These are phyloP conservation scores for Drosophila neotestacea DNA, from an alignment of 2,888 invertebrate species.

Conservation along the genomic window DNA sequence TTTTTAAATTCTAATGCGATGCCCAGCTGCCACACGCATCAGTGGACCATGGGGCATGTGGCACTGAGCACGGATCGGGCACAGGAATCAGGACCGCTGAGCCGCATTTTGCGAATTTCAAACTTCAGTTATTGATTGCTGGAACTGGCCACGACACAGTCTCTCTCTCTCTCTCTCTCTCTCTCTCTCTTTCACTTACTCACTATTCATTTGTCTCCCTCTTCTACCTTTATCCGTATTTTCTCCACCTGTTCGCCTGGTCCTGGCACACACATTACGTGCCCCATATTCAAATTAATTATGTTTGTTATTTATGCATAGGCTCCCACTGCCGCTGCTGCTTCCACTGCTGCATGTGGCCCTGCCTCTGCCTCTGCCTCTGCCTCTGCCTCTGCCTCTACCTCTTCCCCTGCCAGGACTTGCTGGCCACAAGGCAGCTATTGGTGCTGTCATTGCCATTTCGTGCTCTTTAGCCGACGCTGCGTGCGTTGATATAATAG, in stretches of 20 bases:
- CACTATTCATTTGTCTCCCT: neutral
- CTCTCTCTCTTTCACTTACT: neutral
- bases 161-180: neutral
- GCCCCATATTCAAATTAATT: slow-evolving; percentile 75
- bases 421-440: slow-evolving; percentile 34
- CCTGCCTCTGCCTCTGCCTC: neutral
- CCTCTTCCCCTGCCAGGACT: slow-evolving; percentile 4
- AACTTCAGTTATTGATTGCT: slow-evolving; percentile 70
- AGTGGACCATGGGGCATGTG: slow-evolving; percentile 13
- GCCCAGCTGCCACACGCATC: slow-evolving; percentile 63
- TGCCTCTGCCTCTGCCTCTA: neutral
- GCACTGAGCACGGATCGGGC: neutral
- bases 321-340: slow-evolving; percentile 33
- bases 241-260: slow-evolving; percentile 14
- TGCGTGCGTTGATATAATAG: slow-evolving; percentile 38
- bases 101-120: slow-evolving; percentile 48
- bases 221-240: neutral
- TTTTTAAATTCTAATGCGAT: slow-evolving; percentile 77
- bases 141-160: slow-evolving; percentile 15
- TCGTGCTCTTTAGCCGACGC: slow-evolving; percentile 39
- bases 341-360: slow-evolving; percentile 1
- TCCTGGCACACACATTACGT: slow-evolving; percentile 38
- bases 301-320: slow-evolving; percentile 78
- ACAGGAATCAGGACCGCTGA: slow-evolving; percentile 24
- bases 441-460: slow-evolving; percentile 36